phyloP scores from a whole-genome alignment of 1,140 invertebrate genomes.

The Drosophila melanica region DNA sequence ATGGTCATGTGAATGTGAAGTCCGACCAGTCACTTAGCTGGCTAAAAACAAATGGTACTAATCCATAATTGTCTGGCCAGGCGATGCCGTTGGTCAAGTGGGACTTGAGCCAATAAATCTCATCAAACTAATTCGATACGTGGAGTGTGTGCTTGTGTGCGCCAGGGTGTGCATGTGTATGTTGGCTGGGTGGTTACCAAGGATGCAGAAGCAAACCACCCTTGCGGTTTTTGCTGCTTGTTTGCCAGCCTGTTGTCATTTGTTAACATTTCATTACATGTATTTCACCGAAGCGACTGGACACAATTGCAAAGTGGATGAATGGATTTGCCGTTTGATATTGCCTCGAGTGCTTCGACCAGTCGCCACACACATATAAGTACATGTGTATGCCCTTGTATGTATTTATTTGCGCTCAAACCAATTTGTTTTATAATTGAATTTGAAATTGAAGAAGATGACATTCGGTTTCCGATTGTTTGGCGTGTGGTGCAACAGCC shows the following conservation, averaged over 20 bases:
- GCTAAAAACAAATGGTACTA: slow-evolving; percentile 78
- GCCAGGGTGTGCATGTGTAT: slow-evolving; percentile 10
- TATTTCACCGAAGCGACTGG: slow-evolving; percentile 68
- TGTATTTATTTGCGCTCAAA: slow-evolving; percentile 77
- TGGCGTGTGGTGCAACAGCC: slow-evolving; percentile 73
- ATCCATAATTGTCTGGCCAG: slow-evolving; percentile 80
- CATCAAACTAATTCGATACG: slow-evolving; percentile 81
- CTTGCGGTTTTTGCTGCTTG: slow-evolving; percentile 75
- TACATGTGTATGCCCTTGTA: background rate
- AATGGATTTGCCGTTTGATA: slow-evolving; percentile 79
- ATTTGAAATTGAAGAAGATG: slow-evolving; percentile 84
- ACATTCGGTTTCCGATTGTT: slow-evolving; percentile 82
- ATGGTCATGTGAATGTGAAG: slow-evolving; percentile 49
- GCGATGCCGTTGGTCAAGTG: slow-evolving; percentile 68
- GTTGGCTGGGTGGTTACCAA: slow-evolving; percentile 27
- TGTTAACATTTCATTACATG: slow-evolving; percentile 84
- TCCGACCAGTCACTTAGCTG: slow-evolving; percentile 31
- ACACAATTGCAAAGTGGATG: slow-evolving; percentile 80
- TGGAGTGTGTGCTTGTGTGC: slow-evolving; percentile 16
- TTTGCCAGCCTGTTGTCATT: slow-evolving; percentile 82
- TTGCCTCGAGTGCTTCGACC: slow-evolving; percentile 49
- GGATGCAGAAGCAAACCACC: slow-evolving; percentile 51
- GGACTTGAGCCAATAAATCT: slow-evolving; percentile 83
- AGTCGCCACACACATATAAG: slow-evolving; percentile 6
- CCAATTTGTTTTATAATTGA: slow-evolving; percentile 84